These are phyloP conservation scores for Sphenopsis melanotis DNA, from an alignment of 2,797 vertebrate genomes.

Conservation along the genomic window DNA sequence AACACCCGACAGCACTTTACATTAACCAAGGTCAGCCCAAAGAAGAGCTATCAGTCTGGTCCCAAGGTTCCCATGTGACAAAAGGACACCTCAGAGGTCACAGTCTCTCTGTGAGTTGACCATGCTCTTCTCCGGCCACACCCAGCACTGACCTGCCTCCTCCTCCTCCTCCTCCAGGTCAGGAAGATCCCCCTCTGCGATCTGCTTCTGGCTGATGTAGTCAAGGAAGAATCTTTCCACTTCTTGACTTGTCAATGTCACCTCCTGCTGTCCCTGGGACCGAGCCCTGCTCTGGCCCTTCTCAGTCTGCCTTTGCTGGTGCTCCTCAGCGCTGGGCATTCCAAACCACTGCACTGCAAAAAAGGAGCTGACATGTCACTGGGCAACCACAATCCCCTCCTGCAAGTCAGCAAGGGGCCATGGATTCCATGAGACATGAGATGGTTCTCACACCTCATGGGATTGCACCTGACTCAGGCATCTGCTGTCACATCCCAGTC, in stretches of 20 bases:
- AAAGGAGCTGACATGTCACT: neutral
- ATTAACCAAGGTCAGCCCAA: neutral
- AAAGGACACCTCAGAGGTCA: neutral
- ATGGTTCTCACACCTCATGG: neutral
- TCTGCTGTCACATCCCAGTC: neutral
- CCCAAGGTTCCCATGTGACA: neutral
- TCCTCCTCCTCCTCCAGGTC: constrained; percentile 71
- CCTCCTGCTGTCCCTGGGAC: neutral
- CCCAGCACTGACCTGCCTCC: constrained; percentile 37
- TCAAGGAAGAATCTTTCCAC: constrained; percentile 82
- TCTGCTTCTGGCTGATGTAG: constrained; percentile 81
- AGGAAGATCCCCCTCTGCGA: constrained; percentile 81
- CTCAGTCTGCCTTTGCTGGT: neutral
- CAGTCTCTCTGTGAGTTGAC: neutral
- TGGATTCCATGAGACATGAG: neutral
- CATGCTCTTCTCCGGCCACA: accelerated
- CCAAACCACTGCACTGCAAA: constrained; percentile 85
- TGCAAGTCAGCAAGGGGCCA: neutral
- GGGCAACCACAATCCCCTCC: accelerated
- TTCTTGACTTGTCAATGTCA: constrained; percentile 34
- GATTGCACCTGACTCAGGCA: neutral
- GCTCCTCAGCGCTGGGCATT: neutral
- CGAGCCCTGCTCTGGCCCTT: neutral
- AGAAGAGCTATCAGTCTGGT: neutral
- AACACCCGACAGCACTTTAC: neutral